Evolutionary conservation across 2,797 vertebrate genomes (phyloP).

Genomic region (Danio choprae): DNA sequence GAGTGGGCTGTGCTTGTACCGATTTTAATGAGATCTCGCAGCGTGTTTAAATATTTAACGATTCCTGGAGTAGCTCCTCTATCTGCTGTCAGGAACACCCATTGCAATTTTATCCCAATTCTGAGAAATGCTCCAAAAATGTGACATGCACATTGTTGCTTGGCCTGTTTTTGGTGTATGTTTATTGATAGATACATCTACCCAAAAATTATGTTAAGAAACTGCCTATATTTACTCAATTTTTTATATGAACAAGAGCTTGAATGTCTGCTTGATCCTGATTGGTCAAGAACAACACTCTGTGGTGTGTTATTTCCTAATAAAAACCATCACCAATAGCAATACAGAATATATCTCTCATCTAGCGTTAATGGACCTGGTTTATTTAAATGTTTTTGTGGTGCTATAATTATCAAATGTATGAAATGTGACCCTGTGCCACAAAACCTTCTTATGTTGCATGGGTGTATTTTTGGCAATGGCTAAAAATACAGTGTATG

Average conservation of each 20-base stretch:
- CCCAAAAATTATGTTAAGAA: not conserved
- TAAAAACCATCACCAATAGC: too few relatives aligned
- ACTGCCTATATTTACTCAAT: too few relatives aligned
- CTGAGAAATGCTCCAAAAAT: conserved; percentile 61
- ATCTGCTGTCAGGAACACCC: conserved; percentile 74
- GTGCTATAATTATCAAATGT: too few relatives aligned
- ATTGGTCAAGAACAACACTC: not conserved
- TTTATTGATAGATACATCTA: conserved; percentile 8
- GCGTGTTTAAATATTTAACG: conserved; percentile 86
- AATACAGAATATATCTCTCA: too few relatives aligned
- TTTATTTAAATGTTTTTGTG: too few relatives aligned
- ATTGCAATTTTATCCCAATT: conserved; percentile 66
- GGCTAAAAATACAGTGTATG: too few relatives aligned
- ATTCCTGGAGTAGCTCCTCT: conserved; percentile 77
- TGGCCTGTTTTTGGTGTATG: conserved; percentile 19
- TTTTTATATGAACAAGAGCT: not conserved
- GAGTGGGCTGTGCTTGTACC: conserved; percentile 71
- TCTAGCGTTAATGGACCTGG: too few relatives aligned
- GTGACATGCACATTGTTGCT: conserved; percentile 45
- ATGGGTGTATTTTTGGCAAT: too few relatives aligned
- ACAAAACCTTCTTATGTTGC: too few relatives aligned
- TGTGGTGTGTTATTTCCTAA: not conserved
- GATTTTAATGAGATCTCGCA: conserved; percentile 84
- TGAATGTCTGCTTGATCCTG: not conserved
- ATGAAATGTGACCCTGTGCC: too few relatives aligned